Conservation (phyloP, 1,140 invertebrate genomes). For the Cataglyphis hispanica region DNA sequence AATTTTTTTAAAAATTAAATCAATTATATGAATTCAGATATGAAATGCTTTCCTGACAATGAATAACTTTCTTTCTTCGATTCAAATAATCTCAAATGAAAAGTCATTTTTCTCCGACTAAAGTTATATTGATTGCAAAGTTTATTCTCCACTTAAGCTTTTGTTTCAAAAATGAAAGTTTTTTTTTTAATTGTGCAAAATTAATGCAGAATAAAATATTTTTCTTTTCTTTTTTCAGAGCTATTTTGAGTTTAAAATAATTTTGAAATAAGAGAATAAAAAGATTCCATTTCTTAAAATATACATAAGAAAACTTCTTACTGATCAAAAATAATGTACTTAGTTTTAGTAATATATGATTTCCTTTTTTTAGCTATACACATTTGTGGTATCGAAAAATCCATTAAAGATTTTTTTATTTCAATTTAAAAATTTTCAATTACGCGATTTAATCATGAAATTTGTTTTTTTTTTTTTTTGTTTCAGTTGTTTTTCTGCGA, state of each 20-base stretch:
- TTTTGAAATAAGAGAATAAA: too few relatives aligned
- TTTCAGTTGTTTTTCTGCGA: background rate
- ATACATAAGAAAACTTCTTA: background rate
- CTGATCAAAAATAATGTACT: background rate
- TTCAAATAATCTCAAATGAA: conserved; percentile 29
- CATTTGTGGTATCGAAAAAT: background rate
- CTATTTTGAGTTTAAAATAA: background rate
- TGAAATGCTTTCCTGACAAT: background rate
- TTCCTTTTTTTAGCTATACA: background rate
- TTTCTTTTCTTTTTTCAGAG: background rate
- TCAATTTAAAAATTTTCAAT: background rate
- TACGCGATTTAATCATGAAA: background rate
- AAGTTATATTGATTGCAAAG: conserved; percentile 17
- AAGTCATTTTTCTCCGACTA: conserved; percentile 29
- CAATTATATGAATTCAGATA: background rate
- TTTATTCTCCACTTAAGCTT: conserved; percentile 15
- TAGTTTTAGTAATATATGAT: background rate
- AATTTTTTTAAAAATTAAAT: conserved; percentile 19
- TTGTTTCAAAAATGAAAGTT: conserved; percentile 20
- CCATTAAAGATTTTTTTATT: background rate
- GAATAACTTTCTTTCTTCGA: conserved; percentile 5
- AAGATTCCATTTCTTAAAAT: background rate
- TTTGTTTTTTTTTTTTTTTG: too few relatives aligned
- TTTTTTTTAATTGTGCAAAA: conserved; percentile 23
- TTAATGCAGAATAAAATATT: background rate